A percentile compares a stretch with the other conserved stretches of the same genome.
Conservation (phyloP, 2,888 invertebrate genomes). For the Calliphora vomitoria region DNA sequence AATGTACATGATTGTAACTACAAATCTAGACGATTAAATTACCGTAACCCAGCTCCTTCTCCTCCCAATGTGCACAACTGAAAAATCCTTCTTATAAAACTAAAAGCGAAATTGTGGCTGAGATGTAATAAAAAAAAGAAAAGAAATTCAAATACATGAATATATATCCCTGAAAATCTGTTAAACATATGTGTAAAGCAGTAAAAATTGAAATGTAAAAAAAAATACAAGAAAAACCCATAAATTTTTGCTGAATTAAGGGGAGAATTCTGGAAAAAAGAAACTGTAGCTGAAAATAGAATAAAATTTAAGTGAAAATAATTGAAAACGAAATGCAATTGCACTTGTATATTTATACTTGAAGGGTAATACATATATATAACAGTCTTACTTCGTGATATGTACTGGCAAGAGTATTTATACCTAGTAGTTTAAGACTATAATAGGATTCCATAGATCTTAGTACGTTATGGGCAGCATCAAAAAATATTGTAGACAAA, state of each 20-base stretch:
- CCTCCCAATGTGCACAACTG: too few relatives aligned
- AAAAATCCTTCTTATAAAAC: not conserved
- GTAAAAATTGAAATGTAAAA: conserved; percentile 2
- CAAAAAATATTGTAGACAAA: too few relatives aligned
- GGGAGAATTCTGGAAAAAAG: not conserved
- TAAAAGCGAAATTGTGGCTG: conserved; percentile 25
- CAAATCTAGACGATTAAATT: conserved; percentile 66
- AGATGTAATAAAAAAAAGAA: not conserved
- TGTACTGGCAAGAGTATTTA: too few relatives aligned
- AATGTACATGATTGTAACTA: conserved; percentile 64
- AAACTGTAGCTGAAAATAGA: conserved; percentile 12
- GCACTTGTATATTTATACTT: too few relatives aligned
- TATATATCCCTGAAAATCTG: conserved; percentile 63
- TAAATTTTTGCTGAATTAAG: conserved; percentile 51
- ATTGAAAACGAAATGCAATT: too few relatives aligned
- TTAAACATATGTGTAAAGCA: conserved; percentile 66
- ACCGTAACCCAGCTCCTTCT: not conserved
- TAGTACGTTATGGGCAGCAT: too few relatives aligned
- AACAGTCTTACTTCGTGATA: too few relatives aligned
- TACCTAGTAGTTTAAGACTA: too few relatives aligned
- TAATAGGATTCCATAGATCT: too few relatives aligned
- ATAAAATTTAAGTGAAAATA: conserved; percentile 11
- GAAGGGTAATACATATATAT: too few relatives aligned
- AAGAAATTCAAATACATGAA: conserved; percentile 26
- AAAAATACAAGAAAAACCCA: conserved; percentile 13